Evolutionary conservation across 2,797 vertebrate genomes (phyloP), one percentile per base, ranked within the genome.

Genomic region (Cyclopterus lumpus): DNA sequence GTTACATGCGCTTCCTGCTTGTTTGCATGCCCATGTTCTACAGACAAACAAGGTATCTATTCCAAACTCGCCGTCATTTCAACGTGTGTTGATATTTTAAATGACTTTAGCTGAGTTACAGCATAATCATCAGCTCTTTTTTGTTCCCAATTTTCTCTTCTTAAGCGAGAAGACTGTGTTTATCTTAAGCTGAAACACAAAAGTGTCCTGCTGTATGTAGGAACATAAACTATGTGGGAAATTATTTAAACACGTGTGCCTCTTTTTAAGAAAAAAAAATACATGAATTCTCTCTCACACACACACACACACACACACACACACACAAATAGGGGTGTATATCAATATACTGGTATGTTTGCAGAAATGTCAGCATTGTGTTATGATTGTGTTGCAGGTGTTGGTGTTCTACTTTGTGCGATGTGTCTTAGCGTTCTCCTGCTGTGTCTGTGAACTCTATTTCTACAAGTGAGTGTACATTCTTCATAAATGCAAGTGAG

Each of bases 331-430:
- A 40, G 5, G 12, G 53, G 5, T 55, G 5, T 59, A 26, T 46
- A 42, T 49, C 3, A 15, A 58, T 36, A 40, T 30, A 26, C 11
- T 30, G 38, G 30, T 34, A 40, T 42, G 8, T 73, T 1, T 71
- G 16, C 34, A 44, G 34, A 71, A 22, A 38, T 63, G 79, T 68
- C 49, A 81, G 30, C 5, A 26, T 67, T 75, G 63, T 80, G 67
- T 77, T 76, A 5, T 73, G 57, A 62, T 79, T 85, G 36, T 80
- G 67, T 89, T 90, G 84, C 91, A 99, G 98, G 97, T 99, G 85
- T 95, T 99, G 83, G 96, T 99, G 77, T 99, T 99, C 94, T 99
- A 99, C 92, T 99, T 99, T 92, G 93, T 99, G 60, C 97, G 98
- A 83, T 99, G 98, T 83, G 95, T 98, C 77, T 92, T 99, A 89